These are phyloP conservation scores for Triplophysa tibetana DNA, from an alignment of 2,113 vertebrate genomes.

Conservation along the genomic window DNA sequence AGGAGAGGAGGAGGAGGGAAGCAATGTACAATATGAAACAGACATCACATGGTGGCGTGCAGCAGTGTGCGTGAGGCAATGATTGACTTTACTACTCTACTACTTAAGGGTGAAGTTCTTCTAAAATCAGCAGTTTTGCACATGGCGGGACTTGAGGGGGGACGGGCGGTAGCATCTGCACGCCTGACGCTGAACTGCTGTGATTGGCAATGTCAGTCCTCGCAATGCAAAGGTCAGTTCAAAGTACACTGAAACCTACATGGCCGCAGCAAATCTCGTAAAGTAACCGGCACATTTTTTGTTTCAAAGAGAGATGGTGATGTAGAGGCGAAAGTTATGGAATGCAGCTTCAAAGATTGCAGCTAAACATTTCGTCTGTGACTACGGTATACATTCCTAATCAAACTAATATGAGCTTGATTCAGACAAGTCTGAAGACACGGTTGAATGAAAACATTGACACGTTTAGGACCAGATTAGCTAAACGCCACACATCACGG, in stretches of 20 bases:
- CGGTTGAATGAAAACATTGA: constrained; percentile 16
- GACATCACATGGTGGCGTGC: constrained; percentile 60
- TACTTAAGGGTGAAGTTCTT: constrained; percentile 74
- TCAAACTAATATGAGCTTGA: neutral
- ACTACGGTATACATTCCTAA: neutral
- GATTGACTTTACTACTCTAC: constrained; percentile 66
- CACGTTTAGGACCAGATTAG: constrained; percentile 34
- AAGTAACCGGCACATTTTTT: no score
- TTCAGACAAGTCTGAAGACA: neutral
- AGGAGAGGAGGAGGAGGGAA: neutral
- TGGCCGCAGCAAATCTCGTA: constrained; percentile 1
- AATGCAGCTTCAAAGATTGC: no score
- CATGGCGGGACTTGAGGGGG: constrained; percentile 58
- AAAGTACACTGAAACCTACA: constrained; percentile 5
- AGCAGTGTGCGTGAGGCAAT: constrained; percentile 62
- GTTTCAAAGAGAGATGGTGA: no score
- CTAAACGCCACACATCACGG: neutral
- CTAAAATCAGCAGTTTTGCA: constrained; percentile 76
- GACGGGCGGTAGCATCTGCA: constrained; percentile 66
- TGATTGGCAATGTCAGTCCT: constrained; percentile 70
- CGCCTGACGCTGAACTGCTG: constrained; percentile 62
- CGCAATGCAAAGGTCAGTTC: constrained; percentile 35
- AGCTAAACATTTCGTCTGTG: no score
- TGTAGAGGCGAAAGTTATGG: no score
- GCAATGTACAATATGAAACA: constrained; percentile 35